A percentile compares a stretch with the other conserved stretches of the same genome.
Conservation (phyloP, 92 coral and sea anemone genomes). For the Umimayanthus kanabou region DNA sequence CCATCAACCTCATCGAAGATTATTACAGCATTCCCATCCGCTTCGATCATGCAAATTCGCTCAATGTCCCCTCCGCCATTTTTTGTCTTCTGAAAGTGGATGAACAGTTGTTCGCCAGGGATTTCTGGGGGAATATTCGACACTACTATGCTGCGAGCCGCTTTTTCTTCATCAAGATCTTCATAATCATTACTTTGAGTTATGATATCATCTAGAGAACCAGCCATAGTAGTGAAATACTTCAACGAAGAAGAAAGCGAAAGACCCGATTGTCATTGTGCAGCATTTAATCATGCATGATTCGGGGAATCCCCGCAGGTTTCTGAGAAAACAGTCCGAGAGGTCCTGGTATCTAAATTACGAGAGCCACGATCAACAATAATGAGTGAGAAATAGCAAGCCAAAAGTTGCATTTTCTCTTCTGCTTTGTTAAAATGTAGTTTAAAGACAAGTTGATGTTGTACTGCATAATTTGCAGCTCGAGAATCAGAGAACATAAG, state of each 20-base stretch:
- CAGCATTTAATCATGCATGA: neutral
- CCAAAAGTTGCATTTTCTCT: too few species aligned
- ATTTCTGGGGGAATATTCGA: conserved; percentile 51
- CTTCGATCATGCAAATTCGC: conserved; percentile 14
- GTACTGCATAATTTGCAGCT: neutral
- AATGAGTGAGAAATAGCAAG: too few species aligned
- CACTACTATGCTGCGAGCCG: conserved; percentile 60
- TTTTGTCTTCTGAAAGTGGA: conserved; percentile 70
- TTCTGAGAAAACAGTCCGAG: conserved; percentile 22
- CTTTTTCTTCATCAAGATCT: conserved; percentile 40
- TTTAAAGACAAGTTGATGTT: neutral
- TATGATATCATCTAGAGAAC: neutral
- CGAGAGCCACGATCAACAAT: too few species aligned
- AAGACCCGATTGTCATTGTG: too few species aligned
- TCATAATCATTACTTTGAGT: neutral
- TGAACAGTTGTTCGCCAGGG: conserved; percentile 40
- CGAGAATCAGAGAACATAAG: neutral
- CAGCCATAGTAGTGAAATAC: neutral
- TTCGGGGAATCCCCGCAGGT: conserved; percentile 47
- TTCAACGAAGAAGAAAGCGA: neutral
- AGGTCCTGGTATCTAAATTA: neutral
- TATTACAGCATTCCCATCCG: conserved; percentile 19
- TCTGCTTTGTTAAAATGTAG: neutral
- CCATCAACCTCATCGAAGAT: conserved; percentile 17
- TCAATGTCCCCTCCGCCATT: conserved; percentile 89